Evolutionary conservation across 2,888 invertebrate genomes (phyloP).

Genomic region (Alcis repandata): DNA sequence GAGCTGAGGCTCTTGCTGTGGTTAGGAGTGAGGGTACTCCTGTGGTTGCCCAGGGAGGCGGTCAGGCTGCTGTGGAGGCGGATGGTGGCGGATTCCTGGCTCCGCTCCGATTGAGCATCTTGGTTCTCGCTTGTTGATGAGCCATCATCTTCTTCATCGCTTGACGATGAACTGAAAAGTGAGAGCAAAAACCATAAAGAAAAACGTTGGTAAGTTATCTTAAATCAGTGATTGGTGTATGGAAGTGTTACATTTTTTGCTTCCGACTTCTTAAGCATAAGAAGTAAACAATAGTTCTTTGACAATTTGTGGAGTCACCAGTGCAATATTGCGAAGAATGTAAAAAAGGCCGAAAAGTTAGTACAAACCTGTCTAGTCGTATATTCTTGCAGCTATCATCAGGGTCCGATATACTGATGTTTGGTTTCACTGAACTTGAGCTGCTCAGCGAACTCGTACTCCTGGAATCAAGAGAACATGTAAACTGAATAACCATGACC

Average conservation of each 20-base stretch:
- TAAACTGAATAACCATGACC: background rate
- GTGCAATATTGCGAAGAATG: background rate
- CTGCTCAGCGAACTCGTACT: conserved; percentile 74
- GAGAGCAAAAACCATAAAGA: background rate
- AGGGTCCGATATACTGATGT: conserved; percentile 88
- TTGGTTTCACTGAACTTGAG: conserved; percentile 81
- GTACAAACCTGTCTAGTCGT: conserved; percentile 75
- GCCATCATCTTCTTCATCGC: conserved; percentile 89
- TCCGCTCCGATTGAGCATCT: conserved; percentile 75
- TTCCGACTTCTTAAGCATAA: no score
- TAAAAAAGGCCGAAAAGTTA: background rate
- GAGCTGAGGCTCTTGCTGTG: conserved; percentile 81
- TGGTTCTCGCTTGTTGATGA: conserved; percentile 81
- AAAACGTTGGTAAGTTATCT: no score
- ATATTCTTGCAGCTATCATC: conserved; percentile 86
- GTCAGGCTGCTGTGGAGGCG: conserved; percentile 61
- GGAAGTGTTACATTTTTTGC: no score
- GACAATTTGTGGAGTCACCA: no score
- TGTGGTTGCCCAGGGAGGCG: conserved; percentile 58
- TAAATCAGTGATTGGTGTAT: no score
- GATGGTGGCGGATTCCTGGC: conserved; percentile 71
- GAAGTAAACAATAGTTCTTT: no score
- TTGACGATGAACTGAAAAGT: conserved; percentile 89
- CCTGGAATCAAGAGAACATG: conserved; percentile 56
- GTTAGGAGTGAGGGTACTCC: conserved; percentile 68